Percentiles rank a stretch among this genome's conserved stretches.
Conservation (phyloP, 2,797 vertebrate genomes). For the Cossypha dichroa region DNA sequence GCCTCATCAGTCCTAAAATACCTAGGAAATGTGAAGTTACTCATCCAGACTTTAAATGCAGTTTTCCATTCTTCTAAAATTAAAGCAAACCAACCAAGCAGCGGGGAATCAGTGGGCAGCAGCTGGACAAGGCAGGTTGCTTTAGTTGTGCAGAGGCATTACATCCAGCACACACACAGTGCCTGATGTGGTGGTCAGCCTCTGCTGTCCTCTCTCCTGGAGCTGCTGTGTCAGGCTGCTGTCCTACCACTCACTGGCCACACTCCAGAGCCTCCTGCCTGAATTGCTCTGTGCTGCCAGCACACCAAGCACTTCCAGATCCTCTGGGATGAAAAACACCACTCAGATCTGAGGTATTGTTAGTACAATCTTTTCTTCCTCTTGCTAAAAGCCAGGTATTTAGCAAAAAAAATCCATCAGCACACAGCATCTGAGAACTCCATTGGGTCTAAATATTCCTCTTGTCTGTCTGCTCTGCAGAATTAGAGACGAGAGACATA, state of each 20-base stretch:
- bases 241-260: neutral
- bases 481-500: constrained; percentile 32
- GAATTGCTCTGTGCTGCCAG: neutral
- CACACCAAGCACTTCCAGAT: neutral
- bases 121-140: neutral
- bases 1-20: neutral
- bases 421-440: neutral
- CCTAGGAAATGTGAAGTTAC: neutral
- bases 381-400: neutral
- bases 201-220: neutral
- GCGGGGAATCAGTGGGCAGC: neutral
- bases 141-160: neutral
- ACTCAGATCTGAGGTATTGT: neutral
- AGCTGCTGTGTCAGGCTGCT: neutral
- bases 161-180: fast-evolving
- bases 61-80: neutral
- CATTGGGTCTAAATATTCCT: constrained; percentile 16
- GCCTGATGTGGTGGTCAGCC: neutral
- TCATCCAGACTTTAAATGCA: neutral
- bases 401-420: neutral
- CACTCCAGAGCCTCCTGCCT: neutral
- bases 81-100: neutral
- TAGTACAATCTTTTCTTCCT: neutral
- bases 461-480: constrained; percentile 18
- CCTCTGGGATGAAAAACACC: neutral